phyloP scores from a whole-genome alignment of 2,888 invertebrate species.

The Tachystola acroxantha region DNA sequence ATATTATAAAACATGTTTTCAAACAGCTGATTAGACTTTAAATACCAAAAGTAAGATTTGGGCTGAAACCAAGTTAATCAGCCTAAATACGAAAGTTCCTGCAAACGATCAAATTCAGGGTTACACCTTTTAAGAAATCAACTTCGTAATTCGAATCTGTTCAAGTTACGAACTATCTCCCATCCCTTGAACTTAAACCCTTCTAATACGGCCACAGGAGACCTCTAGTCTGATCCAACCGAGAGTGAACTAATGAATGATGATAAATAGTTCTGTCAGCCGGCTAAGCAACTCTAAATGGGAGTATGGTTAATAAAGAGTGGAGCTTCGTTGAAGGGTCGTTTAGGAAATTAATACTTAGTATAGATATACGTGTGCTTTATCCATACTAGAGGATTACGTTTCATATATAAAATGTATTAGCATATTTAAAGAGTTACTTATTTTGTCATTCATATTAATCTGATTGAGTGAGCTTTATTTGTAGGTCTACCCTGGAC shows the following conservation, averaged over 20 bases:
- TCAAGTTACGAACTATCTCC: conserved; percentile 7
- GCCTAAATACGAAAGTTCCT: too few relatives aligned
- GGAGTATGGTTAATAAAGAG: conserved; percentile 2
- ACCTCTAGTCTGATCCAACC: conserved; percentile 32
- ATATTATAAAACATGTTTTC: too few relatives aligned
- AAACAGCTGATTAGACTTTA: too few relatives aligned
- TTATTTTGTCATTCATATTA: too few relatives aligned
- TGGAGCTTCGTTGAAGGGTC: conserved; percentile 1
- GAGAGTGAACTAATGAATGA: conserved; percentile 58
- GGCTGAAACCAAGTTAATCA: too few relatives aligned
- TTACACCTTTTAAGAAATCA: too few relatives aligned
- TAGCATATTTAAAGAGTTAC: too few relatives aligned
- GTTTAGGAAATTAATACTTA: conserved; percentile 5
- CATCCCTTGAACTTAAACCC: conserved; percentile 51
- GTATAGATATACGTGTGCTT: not conserved
- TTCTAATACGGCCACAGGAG: conserved; percentile 57
- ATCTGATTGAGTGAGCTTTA: too few relatives aligned
- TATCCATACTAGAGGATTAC: not conserved
- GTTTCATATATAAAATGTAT: too few relatives aligned
- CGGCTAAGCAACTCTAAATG: conserved; percentile 4
- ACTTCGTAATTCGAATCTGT: conserved; percentile 4
- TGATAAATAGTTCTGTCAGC: conserved; percentile 62
- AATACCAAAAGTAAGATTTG: too few relatives aligned
- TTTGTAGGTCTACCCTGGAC: too few relatives aligned
- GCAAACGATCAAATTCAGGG: too few relatives aligned